Evolutionary conservation across 1,140 invertebrate species (phyloP).

Genomic region (Lithobius niger): DNA sequence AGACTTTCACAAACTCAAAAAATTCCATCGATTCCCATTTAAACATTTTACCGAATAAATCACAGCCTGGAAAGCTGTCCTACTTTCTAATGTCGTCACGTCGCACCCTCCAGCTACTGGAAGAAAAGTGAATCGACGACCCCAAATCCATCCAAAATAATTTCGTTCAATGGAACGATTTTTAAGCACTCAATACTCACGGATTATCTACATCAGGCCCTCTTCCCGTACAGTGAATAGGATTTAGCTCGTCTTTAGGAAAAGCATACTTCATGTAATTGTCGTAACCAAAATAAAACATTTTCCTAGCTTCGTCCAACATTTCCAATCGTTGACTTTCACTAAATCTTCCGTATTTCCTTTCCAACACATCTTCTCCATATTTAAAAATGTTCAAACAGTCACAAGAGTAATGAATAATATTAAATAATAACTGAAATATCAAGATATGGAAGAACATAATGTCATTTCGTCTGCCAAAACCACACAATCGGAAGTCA

Average conservation of each 20-base stretch:
- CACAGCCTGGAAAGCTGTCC: too few relatives aligned
- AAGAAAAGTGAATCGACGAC: neutral
- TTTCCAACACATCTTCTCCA: constrained; percentile 31
- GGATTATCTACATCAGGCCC: constrained; percentile 47
- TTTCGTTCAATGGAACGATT: neutral
- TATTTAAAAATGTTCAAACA: constrained; percentile 23
- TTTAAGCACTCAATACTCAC: constrained; percentile 30
- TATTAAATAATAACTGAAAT: neutral
- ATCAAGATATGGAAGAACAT: neutral
- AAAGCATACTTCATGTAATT: constrained; percentile 45
- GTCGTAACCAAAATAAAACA: constrained; percentile 44
- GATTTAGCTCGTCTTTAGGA: constrained; percentile 43
- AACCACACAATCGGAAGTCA: too few relatives aligned
- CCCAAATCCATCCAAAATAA: neutral
- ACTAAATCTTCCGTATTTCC: constrained; percentile 33
- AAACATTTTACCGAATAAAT: too few relatives aligned
- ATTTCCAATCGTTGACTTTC: constrained; percentile 29
- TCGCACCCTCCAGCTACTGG: neutral
- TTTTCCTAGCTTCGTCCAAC: constrained; percentile 31
- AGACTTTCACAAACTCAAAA: too few relatives aligned
- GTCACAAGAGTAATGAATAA: neutral
- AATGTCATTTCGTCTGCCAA: constrained; percentile 4
- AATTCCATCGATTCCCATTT: too few relatives aligned
- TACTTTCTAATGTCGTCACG: too few relatives aligned
- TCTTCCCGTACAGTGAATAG: constrained; percentile 41